Base-by-base conservation (phyloP, 2,113 vertebrate species). In the Oplegnathus fasciatus region DNA sequence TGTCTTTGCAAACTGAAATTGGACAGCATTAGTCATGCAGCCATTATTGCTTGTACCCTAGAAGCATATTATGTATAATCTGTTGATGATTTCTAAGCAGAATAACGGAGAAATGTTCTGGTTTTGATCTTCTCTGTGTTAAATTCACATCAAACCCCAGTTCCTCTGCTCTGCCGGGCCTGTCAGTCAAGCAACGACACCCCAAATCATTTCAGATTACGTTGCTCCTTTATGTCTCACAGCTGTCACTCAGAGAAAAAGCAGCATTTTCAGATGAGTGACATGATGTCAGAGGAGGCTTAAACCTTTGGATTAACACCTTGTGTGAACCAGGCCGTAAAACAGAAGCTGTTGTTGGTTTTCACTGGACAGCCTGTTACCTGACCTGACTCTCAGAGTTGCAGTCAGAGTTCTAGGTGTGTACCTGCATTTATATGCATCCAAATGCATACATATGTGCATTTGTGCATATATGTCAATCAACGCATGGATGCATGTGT, bases 241-340 rank as follows among this genome's bases (percentile, higher is more conserved):
- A 6, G 26, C 72, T 72, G 86, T 67, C 88, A 65, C 52, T 86
- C 88, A 88, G 28, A 60, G 22, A 55, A 42, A 58, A 71, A 85
- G 24, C 60, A 37, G 61, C 60, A 50, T 72, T 58, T 74, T 66
- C 30, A 78, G 54, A 66, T 77, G 67, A 87, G 76, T 75, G 84
- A 62, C 74, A 13, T 57, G 72, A 78, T 78, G 71, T 69, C 60
- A 54, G 69, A 34, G 42, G 26, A 50, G 11, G 48, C 9, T 82
- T 85, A 83, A 78, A 34, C 72, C 46, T 11, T 13, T 32, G 55
- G 65, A 75, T 82, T 61, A 84, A 26, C 42, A 42, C 73, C 48
- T 60, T 77, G 28, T 71, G 22, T 73, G 50, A 28, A 79, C 54
- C 74, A 32, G 44, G 9, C 69, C 40, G 9, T 79, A 30, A 90